Conservation (phyloP, 2,888 invertebrate species). For the Endomychus coccineus region DNA sequence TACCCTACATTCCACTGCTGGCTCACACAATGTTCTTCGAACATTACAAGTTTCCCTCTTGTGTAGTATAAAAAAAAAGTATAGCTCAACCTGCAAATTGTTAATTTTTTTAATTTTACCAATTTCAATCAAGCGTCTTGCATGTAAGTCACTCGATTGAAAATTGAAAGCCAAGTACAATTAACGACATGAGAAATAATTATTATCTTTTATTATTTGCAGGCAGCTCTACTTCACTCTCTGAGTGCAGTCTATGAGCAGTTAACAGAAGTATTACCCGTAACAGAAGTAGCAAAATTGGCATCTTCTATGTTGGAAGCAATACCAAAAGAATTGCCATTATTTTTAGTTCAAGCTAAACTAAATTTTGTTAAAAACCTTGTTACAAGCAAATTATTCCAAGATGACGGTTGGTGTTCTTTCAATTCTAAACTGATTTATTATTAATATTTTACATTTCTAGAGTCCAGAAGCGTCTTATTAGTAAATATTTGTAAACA, state of each 20-base stretch:
- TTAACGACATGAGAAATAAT: too few species aligned
- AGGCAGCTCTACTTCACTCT: constrained; percentile 75
- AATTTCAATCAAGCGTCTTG: too few species aligned
- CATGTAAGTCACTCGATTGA: too few species aligned
- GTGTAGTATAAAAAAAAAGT: too few species aligned
- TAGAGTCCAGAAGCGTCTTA: constrained; percentile 79
- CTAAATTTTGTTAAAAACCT: constrained; percentile 76
- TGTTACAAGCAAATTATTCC: constrained; percentile 65
- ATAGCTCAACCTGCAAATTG: too few species aligned
- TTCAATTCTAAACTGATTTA: constrained; percentile 1
- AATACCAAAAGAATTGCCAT: constrained; percentile 61
- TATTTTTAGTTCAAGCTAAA: constrained; percentile 66
- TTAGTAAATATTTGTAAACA: constrained; percentile 80
- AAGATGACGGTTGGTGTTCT: constrained; percentile 54
- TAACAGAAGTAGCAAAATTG: constrained; percentile 70
- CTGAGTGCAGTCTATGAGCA: constrained; percentile 80
- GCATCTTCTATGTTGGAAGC: constrained; percentile 74
- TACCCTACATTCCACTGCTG: too few species aligned
- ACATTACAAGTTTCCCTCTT: too few species aligned
- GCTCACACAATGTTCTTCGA: too few species aligned
- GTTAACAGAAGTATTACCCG: constrained; percentile 63
- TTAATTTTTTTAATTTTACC: too few species aligned
- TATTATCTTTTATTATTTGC: constrained; percentile 20
- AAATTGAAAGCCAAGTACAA: too few species aligned
- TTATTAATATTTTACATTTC: constrained; percentile 4